A percentile compares a stretch with the other conserved stretches of the same genome.
Evolutionary conservation across 2,797 vertebrate species (phyloP).

Genomic region (Amblyopsis hoosieri): DNA sequence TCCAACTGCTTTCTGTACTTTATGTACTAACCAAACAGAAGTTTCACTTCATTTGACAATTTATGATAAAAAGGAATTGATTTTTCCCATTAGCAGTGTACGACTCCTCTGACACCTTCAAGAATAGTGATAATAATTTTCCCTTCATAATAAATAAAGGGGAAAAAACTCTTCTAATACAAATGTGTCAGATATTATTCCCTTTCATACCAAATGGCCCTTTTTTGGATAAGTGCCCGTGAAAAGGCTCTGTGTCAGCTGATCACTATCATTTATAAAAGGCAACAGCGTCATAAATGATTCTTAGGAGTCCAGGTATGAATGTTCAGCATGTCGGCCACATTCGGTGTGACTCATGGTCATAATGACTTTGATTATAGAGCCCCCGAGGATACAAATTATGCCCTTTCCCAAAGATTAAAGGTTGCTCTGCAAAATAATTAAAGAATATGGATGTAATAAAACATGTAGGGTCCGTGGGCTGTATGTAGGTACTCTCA

Average conservation of each 20-base stretch:
- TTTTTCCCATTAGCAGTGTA: slow-evolving; percentile 12
- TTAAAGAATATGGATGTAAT: slow-evolving; percentile 53
- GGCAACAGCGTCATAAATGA: slow-evolving; percentile 49
- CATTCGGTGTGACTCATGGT: slow-evolving; percentile 55
- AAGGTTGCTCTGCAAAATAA: slow-evolving; percentile 49
- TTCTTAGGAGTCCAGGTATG: slow-evolving; percentile 42
- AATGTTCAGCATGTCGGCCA: slow-evolving; percentile 48
- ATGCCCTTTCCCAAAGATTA: slow-evolving; percentile 57
- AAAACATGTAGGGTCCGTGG: slow-evolving; percentile 33
- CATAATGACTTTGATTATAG: slow-evolving; percentile 64
- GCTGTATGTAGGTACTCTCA: slow-evolving; percentile 19
- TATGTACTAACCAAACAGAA: not conserved
- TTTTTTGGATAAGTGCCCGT: slow-evolving; percentile 35
- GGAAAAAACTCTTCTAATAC: slow-evolving; percentile 9
- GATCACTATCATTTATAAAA: slow-evolving; percentile 30
- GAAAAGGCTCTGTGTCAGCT: slow-evolving; percentile 16
- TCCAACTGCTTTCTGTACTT: slow-evolving; percentile 4
- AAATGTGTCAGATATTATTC: slow-evolving; percentile 31
- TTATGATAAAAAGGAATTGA: slow-evolving; percentile 6
- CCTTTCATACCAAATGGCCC: slow-evolving; percentile 25
- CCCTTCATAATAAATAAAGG: slow-evolving; percentile 15
- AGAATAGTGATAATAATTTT: slow-evolving; percentile 15
- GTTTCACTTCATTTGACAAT: not conserved
- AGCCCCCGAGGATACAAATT: slow-evolving; percentile 44
- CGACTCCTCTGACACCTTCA: slow-evolving; percentile 3